A percentile compares a stretch with the other conserved stretches of the same genome.
Conservation (phyloP, 1,140 invertebrate genomes). For the Aphidius ervi region DNA sequence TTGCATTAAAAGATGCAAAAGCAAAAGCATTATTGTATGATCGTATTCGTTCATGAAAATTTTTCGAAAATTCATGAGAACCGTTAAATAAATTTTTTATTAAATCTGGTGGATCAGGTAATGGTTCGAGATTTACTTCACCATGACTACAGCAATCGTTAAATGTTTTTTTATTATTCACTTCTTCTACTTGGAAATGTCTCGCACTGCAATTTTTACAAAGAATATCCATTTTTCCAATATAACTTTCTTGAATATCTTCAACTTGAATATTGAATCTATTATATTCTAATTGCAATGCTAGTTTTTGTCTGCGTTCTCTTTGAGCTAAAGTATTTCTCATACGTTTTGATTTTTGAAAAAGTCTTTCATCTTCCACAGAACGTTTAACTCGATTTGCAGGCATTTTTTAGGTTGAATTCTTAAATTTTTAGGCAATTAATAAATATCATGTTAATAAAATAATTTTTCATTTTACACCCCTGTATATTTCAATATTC, state of each 20-base stretch:
- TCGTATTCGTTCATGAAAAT: neutral
- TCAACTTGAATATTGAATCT: neutral
- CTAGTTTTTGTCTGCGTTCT: neutral
- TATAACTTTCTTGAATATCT: neutral
- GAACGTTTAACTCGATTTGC: neutral
- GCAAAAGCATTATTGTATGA: neutral
- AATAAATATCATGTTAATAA: too few species aligned
- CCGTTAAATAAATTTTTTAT: neutral
- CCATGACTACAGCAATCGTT: conserved; percentile 1
- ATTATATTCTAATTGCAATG: neutral
- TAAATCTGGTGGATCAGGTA: neutral
- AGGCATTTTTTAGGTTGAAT: conserved; percentile 8
- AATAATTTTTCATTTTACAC: too few species aligned
- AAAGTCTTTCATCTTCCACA: neutral
- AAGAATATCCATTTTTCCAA: neutral
- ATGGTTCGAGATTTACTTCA: neutral
- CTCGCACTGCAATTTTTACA: neutral
- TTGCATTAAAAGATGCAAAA: neutral
- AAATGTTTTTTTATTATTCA: neutral
- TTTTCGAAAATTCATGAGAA: neutral
- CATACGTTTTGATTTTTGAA: neutral
- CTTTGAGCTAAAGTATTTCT: conserved; percentile 2
- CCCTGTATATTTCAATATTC: too few species aligned
- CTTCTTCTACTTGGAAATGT: conserved; percentile 1
- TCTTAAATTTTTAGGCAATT: too few species aligned